Evolutionary conservation across 2,113 vertebrate species (phyloP).

Genomic region (Callionymus lyra): DNA sequence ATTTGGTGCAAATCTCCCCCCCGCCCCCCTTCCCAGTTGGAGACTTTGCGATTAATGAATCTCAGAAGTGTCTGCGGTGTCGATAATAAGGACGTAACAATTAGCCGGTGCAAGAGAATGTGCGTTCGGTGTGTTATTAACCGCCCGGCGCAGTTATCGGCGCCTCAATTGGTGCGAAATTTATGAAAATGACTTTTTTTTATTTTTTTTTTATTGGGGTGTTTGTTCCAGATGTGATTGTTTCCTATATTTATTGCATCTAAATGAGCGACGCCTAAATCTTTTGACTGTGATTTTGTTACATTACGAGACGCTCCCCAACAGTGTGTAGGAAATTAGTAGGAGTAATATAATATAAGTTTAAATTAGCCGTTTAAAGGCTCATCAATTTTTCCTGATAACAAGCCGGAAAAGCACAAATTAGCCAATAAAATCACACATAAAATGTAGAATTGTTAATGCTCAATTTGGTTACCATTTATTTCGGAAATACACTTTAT

Average conservation of each 20-base stretch:
- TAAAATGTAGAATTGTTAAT: no score
- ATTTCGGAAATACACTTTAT: no score
- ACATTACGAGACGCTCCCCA: no score
- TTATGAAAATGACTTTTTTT: slow-evolving; percentile 8
- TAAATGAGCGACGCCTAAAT: not conserved
- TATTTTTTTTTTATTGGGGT: slow-evolving; percentile 4
- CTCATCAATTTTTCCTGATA: no score
- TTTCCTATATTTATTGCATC: slow-evolving; percentile 11
- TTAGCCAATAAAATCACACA: no score
- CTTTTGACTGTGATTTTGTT: no score
- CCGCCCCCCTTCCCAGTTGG: slow-evolving; percentile 33
- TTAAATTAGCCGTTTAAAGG: no score
- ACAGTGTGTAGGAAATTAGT: no score
- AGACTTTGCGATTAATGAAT: slow-evolving; percentile 49
- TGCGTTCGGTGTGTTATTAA: slow-evolving; percentile 28
- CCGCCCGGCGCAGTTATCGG: no score
- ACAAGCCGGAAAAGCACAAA: no score
- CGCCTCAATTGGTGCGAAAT: slow-evolving; percentile 17
- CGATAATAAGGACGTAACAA: slow-evolving; percentile 45
- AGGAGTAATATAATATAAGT: no score
- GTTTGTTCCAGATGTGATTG: not conserved
- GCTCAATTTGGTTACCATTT: no score
- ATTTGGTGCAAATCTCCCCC: slow-evolving; percentile 36
- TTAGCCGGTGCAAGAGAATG: slow-evolving; percentile 37
- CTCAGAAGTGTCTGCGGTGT: slow-evolving; percentile 35